Conservation (phyloP, 2,797 vertebrate genomes). For the Phalanger gymnotis region DNA sequence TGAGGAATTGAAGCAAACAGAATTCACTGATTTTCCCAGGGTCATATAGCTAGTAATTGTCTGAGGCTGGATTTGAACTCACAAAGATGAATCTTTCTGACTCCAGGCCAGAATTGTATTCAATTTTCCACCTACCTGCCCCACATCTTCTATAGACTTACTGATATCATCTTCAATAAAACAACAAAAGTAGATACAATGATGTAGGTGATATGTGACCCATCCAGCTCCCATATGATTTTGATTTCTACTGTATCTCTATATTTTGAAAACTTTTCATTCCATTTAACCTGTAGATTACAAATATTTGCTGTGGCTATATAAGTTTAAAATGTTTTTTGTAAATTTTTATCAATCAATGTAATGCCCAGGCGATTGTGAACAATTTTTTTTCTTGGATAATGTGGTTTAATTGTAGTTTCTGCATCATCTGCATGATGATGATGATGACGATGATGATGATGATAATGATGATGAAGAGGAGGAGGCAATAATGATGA, state of each 20-base stretch:
- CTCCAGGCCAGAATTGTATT: too few species aligned
- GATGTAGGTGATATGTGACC: not conserved
- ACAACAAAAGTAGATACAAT: not conserved
- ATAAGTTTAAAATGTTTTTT: not conserved
- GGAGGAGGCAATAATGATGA: too few species aligned
- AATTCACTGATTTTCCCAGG: too few species aligned
- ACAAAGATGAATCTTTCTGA: too few species aligned
- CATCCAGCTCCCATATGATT: not conserved
- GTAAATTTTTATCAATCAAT: not conserved
- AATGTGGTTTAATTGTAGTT: not conserved
- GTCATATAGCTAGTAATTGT: too few species aligned
- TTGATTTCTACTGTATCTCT: not conserved
- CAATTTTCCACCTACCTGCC: too few species aligned
- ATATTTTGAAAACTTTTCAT: not conserved
- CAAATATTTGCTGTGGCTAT: not conserved
- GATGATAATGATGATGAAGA: too few species aligned
- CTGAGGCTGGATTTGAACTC: too few species aligned
- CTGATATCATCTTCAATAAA: not conserved
- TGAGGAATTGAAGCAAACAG: too few species aligned
- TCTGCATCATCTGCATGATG: too few species aligned
- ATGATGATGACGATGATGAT: too few species aligned
- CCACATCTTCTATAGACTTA: not conserved
- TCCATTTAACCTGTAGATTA: not conserved
- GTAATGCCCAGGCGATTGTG: not conserved
- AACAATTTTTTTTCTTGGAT: not conserved